Conservation (phyloP, 2,888 invertebrate species). For the Microdon myrmicae region DNA sequence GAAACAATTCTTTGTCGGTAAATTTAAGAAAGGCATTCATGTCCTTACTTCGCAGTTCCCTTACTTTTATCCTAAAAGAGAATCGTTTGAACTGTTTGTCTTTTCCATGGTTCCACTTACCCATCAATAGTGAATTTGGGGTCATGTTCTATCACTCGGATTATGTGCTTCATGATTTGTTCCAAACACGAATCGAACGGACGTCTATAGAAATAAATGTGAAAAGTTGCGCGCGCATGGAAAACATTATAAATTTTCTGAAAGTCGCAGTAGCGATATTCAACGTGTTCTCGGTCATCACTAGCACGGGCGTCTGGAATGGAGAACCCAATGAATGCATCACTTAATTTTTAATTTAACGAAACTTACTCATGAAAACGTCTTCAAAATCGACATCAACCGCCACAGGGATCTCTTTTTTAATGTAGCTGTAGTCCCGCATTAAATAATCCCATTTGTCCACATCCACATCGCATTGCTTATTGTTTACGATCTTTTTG, state of each 20-base stretch:
- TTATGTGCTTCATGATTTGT: conserved; percentile 10
- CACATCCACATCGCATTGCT: conserved; percentile 72
- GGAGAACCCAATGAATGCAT: not conserved
- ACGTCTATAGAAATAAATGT: conserved; percentile 68
- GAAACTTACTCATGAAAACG: conserved; percentile 55
- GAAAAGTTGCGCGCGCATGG: conserved; percentile 66
- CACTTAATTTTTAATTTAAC: not conserved
- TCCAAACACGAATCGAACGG: conserved; percentile 17
- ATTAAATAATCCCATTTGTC: conserved; percentile 77
- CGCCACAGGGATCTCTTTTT: conserved; percentile 4
- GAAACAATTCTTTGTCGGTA: conserved; percentile 26
- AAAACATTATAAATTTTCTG: conserved; percentile 68
- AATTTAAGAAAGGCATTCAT: conserved; percentile 20
- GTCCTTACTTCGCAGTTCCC: conserved; percentile 22
- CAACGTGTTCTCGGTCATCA: conserved; percentile 60
- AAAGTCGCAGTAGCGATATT: conserved; percentile 68
- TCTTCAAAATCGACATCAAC: conserved; percentile 58
- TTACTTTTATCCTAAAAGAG: conserved; percentile 18
- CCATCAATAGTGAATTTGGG: conserved; percentile 16
- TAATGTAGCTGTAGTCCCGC: conserved; percentile 68
- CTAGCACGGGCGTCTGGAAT: conserved; percentile 57
- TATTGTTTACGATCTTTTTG: conserved; percentile 71
- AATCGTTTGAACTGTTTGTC: not conserved
- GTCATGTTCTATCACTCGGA: not conserved
- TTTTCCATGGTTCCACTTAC: conserved; percentile 11